Evolutionary conservation across 2,797 vertebrate species (phyloP).

Genomic region (Dromococcyx pavoninus): DNA sequence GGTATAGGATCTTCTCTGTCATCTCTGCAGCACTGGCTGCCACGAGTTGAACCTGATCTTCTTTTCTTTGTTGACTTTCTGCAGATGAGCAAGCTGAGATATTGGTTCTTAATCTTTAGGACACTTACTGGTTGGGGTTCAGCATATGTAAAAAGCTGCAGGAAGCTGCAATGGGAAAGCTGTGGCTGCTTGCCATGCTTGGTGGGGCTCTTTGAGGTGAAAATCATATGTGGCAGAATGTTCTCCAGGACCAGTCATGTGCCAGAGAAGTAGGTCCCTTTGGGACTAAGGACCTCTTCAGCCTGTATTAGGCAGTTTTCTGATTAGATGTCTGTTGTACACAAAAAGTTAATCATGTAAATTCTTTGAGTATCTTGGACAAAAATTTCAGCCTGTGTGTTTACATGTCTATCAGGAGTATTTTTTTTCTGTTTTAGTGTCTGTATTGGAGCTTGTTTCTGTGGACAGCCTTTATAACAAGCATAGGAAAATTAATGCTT

Average conservation of each 20-base stretch:
- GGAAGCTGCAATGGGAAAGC: neutral
- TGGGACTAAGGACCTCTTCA: neutral
- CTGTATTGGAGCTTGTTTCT: neutral
- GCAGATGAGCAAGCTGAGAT: neutral
- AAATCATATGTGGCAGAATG: rapidly evolving
- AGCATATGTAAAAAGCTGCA: neutral
- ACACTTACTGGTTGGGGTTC: neutral
- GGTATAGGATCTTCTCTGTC: neutral
- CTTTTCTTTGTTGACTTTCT: neutral
- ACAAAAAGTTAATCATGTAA: neutral
- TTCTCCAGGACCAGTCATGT: neutral
- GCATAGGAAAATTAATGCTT: neutral
- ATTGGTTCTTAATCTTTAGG: neutral
- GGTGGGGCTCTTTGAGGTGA: neutral
- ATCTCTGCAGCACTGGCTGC: neutral
- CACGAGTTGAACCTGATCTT: neutral
- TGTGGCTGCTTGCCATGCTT: neutral
- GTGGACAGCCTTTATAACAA: neutral
- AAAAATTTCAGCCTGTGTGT: neutral
- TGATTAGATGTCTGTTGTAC: neutral
- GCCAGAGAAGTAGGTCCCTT: neutral
- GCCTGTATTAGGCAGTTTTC: neutral
- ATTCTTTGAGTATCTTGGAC: neutral
- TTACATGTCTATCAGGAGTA: neutral
- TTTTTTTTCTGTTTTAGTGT: neutral